Evolutionary conservation across 2,797 vertebrate species (phyloP).

Genomic region (Tympanoctomys barrerae): DNA sequence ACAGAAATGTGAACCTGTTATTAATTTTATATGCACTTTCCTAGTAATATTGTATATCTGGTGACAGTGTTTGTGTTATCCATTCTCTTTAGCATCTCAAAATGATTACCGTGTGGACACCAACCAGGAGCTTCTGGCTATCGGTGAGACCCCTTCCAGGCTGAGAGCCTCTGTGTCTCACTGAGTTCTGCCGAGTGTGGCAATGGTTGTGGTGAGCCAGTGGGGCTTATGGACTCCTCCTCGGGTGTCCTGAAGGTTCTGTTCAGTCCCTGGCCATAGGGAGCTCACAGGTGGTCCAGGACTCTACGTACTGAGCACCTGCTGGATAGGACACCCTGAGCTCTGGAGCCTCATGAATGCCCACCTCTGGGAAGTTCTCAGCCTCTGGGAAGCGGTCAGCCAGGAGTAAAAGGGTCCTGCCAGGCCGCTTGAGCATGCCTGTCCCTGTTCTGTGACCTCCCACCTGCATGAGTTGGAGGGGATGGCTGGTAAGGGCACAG

Average conservation of each 20-base stretch:
- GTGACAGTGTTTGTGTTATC: background rate
- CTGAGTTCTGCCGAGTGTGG: accelerated
- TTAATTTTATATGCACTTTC: accelerated
- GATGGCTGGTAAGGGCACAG: accelerated
- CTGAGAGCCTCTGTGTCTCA: accelerated
- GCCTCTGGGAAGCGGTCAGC: background rate
- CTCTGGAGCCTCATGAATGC: accelerated
- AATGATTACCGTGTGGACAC: slow-evolving; percentile 94
- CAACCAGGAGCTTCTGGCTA: slow-evolving; percentile 96
- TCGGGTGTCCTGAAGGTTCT: accelerated
- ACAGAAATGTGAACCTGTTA: accelerated
- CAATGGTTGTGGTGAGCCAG: accelerated
- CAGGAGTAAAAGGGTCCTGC: background rate
- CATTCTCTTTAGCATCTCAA: slow-evolving; percentile 91
- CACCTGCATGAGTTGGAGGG: background rate
- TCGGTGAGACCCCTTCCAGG: slow-evolving; percentile 87
- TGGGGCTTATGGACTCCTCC: background rate
- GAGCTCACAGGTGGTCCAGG: accelerated
- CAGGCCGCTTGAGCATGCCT: background rate
- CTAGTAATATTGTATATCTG: accelerated
- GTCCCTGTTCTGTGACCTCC: accelerated
- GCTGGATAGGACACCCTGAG: background rate
- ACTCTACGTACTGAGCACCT: accelerated
- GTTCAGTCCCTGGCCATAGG: accelerated
- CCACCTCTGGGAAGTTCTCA: too few species aligned